Percentiles rank a stretch among this genome's conserved stretches.
phyloP scores from a whole-genome alignment of 37 sponge, comb jelly and placozoan species.

The Eunapius fragilis region DNA sequence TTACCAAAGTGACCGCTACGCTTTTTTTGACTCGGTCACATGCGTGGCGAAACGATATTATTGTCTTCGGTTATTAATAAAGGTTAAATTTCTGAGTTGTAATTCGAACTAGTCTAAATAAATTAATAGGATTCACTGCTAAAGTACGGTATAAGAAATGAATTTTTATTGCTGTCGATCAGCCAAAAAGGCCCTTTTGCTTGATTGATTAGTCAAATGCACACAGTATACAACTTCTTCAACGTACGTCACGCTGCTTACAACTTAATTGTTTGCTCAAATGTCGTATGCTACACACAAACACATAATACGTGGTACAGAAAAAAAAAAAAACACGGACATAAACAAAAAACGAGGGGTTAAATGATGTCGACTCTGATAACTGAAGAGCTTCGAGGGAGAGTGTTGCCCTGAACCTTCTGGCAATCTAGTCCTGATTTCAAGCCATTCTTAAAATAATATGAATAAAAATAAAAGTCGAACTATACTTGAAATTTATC shows the following conservation, averaged over 20 bases:
- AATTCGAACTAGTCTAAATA: not conserved
- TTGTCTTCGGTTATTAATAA: not conserved
- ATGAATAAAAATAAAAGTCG: not conserved
- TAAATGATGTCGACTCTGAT: not conserved
- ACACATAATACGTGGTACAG: not conserved
- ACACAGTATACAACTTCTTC: not conserved
- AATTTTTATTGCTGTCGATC: not conserved
- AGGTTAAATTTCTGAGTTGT: too few relatives aligned
- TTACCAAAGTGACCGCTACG: too few relatives aligned
- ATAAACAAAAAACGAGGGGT: not conserved
- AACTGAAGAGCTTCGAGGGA: not conserved
- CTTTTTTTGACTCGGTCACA: not conserved
- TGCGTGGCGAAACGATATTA: not conserved
- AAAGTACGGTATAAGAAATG: not conserved
- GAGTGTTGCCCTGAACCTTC: not conserved
- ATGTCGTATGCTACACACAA: not conserved
- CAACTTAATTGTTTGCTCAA: not conserved
- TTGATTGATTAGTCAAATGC: not conserved
- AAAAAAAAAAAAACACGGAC: not conserved
- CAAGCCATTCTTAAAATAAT: not conserved
- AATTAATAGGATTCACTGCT: not conserved
- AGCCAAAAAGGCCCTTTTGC: not conserved
- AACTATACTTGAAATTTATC: not conserved
- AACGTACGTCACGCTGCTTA: not conserved
- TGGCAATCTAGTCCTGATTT: not conserved